Base-by-base conservation (phyloP, 2,113 vertebrate species). In the Rhinogobius similis region DNA sequence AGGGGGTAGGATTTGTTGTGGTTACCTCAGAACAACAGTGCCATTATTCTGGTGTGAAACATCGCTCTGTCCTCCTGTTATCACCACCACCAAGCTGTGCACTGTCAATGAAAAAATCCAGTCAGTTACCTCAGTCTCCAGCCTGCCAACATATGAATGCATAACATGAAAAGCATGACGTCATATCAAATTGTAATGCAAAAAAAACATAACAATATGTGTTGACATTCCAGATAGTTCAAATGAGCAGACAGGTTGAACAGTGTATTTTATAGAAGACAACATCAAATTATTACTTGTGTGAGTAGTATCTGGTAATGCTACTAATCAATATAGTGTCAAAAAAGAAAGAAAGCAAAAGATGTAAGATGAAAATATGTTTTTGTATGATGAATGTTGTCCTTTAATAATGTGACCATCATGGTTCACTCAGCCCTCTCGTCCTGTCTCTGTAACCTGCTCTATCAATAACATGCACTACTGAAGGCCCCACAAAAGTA, bases 31-130 rank as follows among this genome's bases (percentile, higher is more conserved):
- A 82, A 89, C 89, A 90, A 87, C 79, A 79, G 62, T 67, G 78
- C 74, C 86, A 88, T 89, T 89, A 82, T 90, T 77, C 82, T 62
- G 63, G 78, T 67, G 71, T 72, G 75, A 82, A 80, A 73, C 62
- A 39, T 27, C 69, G 20, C 71, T 12, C 68, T 58, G 59, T 69
- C 21, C 72, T 71, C 67, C 53, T 46, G 65, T 79, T 68, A 79
- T 73, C 82, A 68, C 76, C 68, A 68, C 73, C 70, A 65, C 79
- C 73, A 74, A 65, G 52, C 81, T 77, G 68, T 43, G 44, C 38
- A 43, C 18, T 56, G 69, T 74, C 68, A 79, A 32, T 79, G 29
- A 66, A 56, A 36, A 13, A 27, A 46, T 29, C 12, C 41, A 62
- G 53, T 36, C 26, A 29, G 9, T 62, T 21, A 43, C 1, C 16